Evolutionary conservation across 1,140 invertebrate species (phyloP).

Genomic region (Pogonomyrmex californicus): DNA sequence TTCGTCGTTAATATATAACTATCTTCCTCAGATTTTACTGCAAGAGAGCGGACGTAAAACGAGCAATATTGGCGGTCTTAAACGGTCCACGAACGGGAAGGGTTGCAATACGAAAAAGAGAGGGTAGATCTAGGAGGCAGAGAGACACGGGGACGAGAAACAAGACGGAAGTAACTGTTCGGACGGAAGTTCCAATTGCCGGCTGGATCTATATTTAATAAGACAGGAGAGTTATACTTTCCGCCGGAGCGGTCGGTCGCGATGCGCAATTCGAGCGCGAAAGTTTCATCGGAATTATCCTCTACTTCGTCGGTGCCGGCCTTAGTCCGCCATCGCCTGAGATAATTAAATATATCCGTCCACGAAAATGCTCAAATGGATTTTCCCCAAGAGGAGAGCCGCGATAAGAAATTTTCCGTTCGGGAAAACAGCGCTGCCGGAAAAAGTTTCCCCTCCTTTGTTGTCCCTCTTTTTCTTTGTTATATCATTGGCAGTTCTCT

Average conservation of each 20-base stretch:
- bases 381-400: conserved; percentile 70
- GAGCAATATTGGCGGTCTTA: conserved; percentile 65
- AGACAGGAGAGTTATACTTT: conserved; percentile 83
- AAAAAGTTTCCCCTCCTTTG: conserved; percentile 25
- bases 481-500: conserved; percentile 25
- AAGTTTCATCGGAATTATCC: conserved; percentile 79
- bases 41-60: neutral
- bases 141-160: conserved; percentile 28
- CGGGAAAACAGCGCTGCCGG: conserved; percentile 26
- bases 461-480: neutral
- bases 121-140: neutral
- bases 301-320: conserved; percentile 53
- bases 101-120: neutral
- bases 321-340: conserved; percentile 55
- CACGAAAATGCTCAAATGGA: conserved; percentile 81
- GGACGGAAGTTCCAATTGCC: conserved; percentile 80
- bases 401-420: conserved; percentile 78
- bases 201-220: conserved; percentile 83
- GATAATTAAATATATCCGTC: conserved; percentile 84
- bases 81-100: conserved; percentile 22
- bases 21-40: neutral
- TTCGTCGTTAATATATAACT: conserved; percentile 11
- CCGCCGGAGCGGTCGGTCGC: conserved; percentile 67
- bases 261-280: conserved; percentile 79
- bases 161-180: conserved; percentile 73